These are phyloP conservation scores for Tetrao urogallus DNA, from an alignment of 2,113 vertebrate genomes.

Conservation along the genomic window DNA sequence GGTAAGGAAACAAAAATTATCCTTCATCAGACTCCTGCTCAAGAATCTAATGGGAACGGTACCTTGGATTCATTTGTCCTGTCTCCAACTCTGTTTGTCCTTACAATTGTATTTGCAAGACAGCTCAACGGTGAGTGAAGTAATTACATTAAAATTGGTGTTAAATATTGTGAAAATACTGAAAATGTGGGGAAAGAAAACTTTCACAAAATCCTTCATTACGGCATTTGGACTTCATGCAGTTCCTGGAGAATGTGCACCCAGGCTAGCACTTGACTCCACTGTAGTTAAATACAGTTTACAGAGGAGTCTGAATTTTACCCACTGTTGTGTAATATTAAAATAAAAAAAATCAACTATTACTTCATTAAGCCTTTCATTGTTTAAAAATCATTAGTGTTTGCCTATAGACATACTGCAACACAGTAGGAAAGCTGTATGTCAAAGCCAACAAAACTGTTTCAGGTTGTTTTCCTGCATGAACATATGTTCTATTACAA, in stretches of 20 bases:
- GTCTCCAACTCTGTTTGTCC: background rate
- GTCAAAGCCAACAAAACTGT: background rate
- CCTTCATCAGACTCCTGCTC: background rate
- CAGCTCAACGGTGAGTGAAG: background rate
- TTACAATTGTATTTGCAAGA: background rate
- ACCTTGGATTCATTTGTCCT: background rate
- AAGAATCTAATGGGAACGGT: background rate
- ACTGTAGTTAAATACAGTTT: background rate
- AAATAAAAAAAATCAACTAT: background rate
- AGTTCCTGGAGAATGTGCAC: background rate
- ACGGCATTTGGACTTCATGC: background rate
- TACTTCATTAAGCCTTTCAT: background rate
- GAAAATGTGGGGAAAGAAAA: background rate
- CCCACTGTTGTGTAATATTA: background rate
- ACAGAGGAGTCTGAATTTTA: background rate
- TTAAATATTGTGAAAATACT: background rate
- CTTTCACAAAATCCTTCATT: background rate
- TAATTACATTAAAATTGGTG: background rate
- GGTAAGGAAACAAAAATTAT: background rate
- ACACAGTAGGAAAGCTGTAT: background rate
- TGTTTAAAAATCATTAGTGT: background rate
- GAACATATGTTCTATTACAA: background rate
- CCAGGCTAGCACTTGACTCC: background rate
- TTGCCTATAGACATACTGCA: background rate
- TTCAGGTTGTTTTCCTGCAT: background rate